phyloP scores from a whole-genome alignment of 1,140 invertebrate species.

The Zeugodacus cucurbitae region DNA sequence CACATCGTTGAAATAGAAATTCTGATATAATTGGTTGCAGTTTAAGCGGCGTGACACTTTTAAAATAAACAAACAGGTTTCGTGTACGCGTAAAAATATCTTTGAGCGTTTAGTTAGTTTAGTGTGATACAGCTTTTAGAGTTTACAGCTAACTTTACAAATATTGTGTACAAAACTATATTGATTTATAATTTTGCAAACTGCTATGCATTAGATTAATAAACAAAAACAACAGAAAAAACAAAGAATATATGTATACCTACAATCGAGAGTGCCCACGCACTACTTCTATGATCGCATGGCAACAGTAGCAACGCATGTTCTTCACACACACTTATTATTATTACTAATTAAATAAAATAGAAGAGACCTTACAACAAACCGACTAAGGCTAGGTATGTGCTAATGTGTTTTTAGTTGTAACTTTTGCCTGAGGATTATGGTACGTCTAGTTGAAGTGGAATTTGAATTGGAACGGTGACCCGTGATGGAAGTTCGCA shows the following conservation, averaged over 20 bases:
- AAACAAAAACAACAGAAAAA: no score
- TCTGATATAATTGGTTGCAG: neutral
- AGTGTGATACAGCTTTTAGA: neutral
- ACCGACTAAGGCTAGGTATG: slow-evolving; percentile 39
- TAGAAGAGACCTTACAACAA: slow-evolving; percentile 14
- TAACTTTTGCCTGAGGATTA: neutral
- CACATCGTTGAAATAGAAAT: neutral
- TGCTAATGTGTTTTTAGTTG: neutral
- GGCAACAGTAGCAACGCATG: slow-evolving; percentile 4
- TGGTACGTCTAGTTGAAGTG: slow-evolving; percentile 79
- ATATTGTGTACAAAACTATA: neutral
- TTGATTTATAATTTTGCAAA: neutral
- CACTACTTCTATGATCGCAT: neutral
- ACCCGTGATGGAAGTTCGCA: slow-evolving; percentile 87
- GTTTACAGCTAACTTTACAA: neutral
- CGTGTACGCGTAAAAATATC: neutral
- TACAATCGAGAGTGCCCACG: neutral
- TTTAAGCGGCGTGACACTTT: neutral
- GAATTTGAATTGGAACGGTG: slow-evolving; percentile 96
- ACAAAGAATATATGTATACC: neutral
- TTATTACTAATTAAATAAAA: neutral
- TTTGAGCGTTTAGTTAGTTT: neutral
- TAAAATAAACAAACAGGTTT: neutral
- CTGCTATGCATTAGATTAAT: neutral
- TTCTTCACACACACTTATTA: neutral